Evolutionary conservation across 2,113 vertebrate genomes (phyloP).

Genomic region (Campylomormyrus tamandua): DNA sequence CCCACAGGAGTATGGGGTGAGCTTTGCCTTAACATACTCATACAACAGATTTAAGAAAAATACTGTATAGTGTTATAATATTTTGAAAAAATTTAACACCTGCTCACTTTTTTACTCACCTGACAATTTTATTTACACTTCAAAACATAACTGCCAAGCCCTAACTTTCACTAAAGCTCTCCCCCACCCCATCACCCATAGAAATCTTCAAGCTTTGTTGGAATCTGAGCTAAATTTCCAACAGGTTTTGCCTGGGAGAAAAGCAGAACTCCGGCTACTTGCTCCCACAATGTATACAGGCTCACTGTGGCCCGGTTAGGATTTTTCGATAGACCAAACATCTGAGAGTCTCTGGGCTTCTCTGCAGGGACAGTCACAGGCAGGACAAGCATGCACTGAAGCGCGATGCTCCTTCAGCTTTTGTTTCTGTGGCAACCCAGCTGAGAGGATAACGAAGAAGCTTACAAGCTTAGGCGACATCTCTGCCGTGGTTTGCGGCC

Average conservation of each 20-base stretch:
- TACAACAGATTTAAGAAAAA: background rate
- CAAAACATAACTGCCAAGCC: background rate
- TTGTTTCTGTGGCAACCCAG: constrained; percentile 45
- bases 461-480: background rate
- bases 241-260: background rate
- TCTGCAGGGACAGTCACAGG: constrained; percentile 47
- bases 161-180: background rate
- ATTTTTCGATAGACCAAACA: constrained; percentile 44
- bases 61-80: background rate
- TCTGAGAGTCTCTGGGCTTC: constrained; percentile 45
- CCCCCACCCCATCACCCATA: background rate
- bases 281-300: constrained; percentile 36
- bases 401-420: constrained; percentile 30
- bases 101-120: background rate
- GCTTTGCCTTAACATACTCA: background rate
- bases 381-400: constrained; percentile 45
- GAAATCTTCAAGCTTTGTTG: background rate
- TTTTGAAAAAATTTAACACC: background rate
- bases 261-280: background rate
- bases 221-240: background rate
- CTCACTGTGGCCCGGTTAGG: constrained; percentile 35
- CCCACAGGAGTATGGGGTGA: background rate
- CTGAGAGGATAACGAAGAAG: constrained; percentile 29
- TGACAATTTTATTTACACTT: background rate
- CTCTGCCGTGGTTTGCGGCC: background rate